Base-by-base conservation (phyloP, 2,888 invertebrate species). In the Epiperipatus broadwayi region DNA sequence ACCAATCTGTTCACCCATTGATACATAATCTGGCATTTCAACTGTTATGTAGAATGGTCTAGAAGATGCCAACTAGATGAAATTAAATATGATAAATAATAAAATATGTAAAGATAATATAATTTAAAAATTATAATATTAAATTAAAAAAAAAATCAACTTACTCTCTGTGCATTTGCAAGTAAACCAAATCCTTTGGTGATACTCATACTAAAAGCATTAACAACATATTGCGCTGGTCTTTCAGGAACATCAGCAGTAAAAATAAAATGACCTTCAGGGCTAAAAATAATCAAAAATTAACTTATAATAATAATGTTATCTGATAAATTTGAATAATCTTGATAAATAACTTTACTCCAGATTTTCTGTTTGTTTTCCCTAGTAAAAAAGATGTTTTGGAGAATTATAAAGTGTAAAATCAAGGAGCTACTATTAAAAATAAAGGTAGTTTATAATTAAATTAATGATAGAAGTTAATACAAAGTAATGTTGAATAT, bases 1-100 rank as follows among this genome's bases (percentile, higher is more conserved):
- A 7, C 91, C 91, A 22, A 93, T 70, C 60, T 91, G 89, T 61
- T 93, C 91, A 3, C 91, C 91, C 56, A 84, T 79, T 25, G 77
- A 71, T 50, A 80, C 78, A 21, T 65, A 62, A 0, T 67, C 69
- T 0, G 91, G 89, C 65, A 87, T 84, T 57, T 93, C 91, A 35
- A 89, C 78, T 52, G 83, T 81, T 49, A 91, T 87, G 63, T 79
- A 91, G 70, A 93, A 87, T 12, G 89, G 87, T 27, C 85, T 66
- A 0, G 84, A 77, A 10, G 84, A 87, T 19, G 78, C 73, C 58
- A 87, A 89, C 71, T 79, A 62, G 2, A 57, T 51, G 33, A 37
- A 10, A 34, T 41, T 21, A 33, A 16, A 42, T 3, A 20, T 21
- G 12, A 35, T 3, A 3, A 10, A 20, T 29, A 16, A 18, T 18